A percentile compares a stretch with the other conserved stretches of the same genome.
phyloP scores from a whole-genome alignment of 2,113 vertebrate genomes.

The Engraulis encrasicolus region DNA sequence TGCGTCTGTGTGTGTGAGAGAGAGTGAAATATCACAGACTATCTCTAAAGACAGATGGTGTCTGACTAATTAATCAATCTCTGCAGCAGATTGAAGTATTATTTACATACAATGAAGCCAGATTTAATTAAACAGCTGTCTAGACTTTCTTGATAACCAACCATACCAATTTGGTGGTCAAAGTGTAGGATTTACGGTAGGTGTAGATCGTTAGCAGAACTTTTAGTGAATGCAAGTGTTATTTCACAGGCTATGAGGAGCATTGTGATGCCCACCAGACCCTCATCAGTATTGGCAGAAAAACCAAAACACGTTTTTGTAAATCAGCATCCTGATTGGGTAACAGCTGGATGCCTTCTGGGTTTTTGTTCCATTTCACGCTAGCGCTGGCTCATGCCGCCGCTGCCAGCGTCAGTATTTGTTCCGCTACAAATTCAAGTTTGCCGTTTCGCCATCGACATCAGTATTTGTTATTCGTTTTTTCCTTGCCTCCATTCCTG shows the following conservation, averaged over 20 bases:
- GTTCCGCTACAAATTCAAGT: conserved; percentile 4
- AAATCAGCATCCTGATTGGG: conserved; percentile 3
- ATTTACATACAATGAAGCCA: background rate
- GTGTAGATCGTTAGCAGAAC: too few relatives aligned
- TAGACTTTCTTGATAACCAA: too few relatives aligned
- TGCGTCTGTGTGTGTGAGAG: background rate
- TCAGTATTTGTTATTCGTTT: too few relatives aligned
- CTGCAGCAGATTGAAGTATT: background rate
- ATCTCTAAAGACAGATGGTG: background rate
- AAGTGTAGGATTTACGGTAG: too few relatives aligned
- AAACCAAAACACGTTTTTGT: background rate
- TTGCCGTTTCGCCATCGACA: background rate
- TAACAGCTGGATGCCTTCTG: background rate
- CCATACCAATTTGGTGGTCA: too few relatives aligned
- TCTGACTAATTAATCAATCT: background rate
- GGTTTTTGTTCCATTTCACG: background rate
- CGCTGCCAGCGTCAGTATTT: background rate
- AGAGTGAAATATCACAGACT: background rate
- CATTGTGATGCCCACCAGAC: background rate
- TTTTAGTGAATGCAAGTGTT: background rate
- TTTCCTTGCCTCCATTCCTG: background rate
- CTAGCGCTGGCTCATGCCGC: background rate
- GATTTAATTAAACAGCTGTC: background rate
- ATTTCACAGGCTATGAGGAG: background rate
- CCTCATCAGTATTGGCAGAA: background rate